Percentiles rank a stretch among this genome's conserved stretches.
Evolutionary conservation across 2,797 vertebrate species (phyloP).

Genomic region (Chelonia mydas): DNA sequence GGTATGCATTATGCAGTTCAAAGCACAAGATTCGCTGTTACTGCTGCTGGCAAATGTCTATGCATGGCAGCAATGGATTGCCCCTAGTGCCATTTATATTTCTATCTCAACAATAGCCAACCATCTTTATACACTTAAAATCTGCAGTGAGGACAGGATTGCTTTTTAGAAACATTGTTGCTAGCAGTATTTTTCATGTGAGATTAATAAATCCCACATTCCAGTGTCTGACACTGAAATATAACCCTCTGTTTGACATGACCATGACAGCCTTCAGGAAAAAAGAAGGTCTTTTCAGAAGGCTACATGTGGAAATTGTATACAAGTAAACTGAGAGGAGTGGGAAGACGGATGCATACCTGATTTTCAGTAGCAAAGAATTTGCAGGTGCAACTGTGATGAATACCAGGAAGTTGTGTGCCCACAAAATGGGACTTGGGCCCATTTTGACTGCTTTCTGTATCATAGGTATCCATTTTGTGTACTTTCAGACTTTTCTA

Average conservation of each 20-base stretch:
- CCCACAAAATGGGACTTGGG: not conserved
- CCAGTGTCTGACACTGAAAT: not conserved
- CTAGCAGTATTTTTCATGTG: not conserved
- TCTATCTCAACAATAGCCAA: not conserved
- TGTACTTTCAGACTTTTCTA: not conserved
- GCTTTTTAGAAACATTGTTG: not conserved
- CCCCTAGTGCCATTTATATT: not conserved
- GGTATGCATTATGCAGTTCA: slow-evolving; percentile 27
- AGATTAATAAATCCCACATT: not conserved
- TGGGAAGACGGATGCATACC: fast-evolving
- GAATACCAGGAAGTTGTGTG: not conserved
- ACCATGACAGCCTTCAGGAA: not conserved
- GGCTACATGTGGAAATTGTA: not conserved
- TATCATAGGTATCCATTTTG: not conserved
- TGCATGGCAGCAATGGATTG: not conserved
- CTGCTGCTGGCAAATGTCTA: not conserved
- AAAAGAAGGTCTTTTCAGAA: not conserved
- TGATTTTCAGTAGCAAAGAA: not conserved
- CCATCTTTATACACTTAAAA: not conserved
- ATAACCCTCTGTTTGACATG: not conserved
- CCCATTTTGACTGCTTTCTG: not conserved
- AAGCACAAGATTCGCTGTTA: not conserved
- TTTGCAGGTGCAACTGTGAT: not conserved
- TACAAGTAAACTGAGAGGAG: not conserved
- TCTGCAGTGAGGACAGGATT: not conserved